Base-by-base conservation (phyloP, 1,140 invertebrate species). In the Palaemon carinicauda region DNA sequence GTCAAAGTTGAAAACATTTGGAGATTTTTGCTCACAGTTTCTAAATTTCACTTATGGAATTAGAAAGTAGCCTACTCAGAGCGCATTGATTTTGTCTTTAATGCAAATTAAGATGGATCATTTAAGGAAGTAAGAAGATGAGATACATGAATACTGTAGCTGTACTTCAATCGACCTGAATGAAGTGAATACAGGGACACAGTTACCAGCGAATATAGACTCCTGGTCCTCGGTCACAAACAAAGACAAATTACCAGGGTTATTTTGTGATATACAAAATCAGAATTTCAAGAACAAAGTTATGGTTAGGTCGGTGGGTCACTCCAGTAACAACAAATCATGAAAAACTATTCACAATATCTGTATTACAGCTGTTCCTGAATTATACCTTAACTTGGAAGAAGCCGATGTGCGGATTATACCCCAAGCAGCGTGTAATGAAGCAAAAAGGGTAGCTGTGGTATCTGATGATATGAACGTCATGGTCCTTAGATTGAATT, bases 101-200 rank as follows among this genome's bases (percentile, higher is more conserved):
- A 75, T 29, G 41, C 73, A 75, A 31, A 75, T 75, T 7, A 31
- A 9, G 73, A 75, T 75, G n/a, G n/a, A n/a, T n/a, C n/a, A n/a
- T n/a, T n/a, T n/a, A n/a, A n/a, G n/a, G n/a, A n/a, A 33, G 73
- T 29, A 75, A 75, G 24, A 75, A 4, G 41, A n/a, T 29, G 73
- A 9, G n/a, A n/a, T n/a, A 19, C 27, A 33, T 24, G 31, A 7
- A 7, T 31, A 33, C 14, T 71, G 65, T 71, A 71, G 65, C 65
- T 71, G 15, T 71, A 71, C 14, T 71, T 24, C 65, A 71, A 71
- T 71, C 65, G 65, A 71, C 65, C 65, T 71, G 65, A 71, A 71
- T 71, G 65, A 71, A 71, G 65, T 71, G 24, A 71, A 71, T 71
- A 24, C 65, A 27, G 65, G 27, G 65, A 71, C 65, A 24, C 65